Evolutionary conservation across 2,888 invertebrate species (phyloP), one percentile per base, ranked within the genome.

Genomic region (Argynnis bischoffii): DNA sequence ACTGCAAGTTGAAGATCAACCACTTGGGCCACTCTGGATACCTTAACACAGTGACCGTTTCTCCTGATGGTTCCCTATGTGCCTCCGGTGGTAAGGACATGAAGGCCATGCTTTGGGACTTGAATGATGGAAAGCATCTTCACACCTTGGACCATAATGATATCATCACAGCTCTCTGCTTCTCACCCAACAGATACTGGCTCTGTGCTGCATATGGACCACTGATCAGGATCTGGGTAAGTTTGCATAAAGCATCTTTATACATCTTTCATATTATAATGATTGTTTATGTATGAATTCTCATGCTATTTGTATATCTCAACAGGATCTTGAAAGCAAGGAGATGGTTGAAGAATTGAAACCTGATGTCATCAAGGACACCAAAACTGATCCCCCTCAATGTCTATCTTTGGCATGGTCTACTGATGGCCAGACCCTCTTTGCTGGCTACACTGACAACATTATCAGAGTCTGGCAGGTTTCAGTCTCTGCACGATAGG

Each of bases 11-110:
- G 85, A 99, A 99, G 95, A 99, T 98, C 88, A 99, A 99, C 93
- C 99, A 99, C 86, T 95, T 96, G 83, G 99, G 99, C 67, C 99
- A 99, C 93, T 96, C 96, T 79, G 99, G 99, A 47, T 99, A 99
- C 93, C 93, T 99, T 87, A 99, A 99, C 94, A 98, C 98, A 47
- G 99, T 99, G 6, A 99, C 99, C 0, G 99, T 99, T 60, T 99
- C 99, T 57, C 99, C 99, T 78, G 99, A 99, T 92, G 99, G 99
- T 81, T 99, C 99, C 1, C 95, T 99, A 50, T 99, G 99, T 86
- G 99, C 99, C n/a, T 99, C 99, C 72, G 99, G 99, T 88, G 99
- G 99, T 84, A 99, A 99, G 96, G 99, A 99, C 93, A 98, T 98
- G 93, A 98, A 99, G 93, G 99, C 99, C 13, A 98, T 99, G 97